A percentile compares a stretch with the other conserved stretches of the same genome.
Evolutionary conservation across 2,113 vertebrate genomes (phyloP).

Genomic region (Bos javanicus): DNA sequence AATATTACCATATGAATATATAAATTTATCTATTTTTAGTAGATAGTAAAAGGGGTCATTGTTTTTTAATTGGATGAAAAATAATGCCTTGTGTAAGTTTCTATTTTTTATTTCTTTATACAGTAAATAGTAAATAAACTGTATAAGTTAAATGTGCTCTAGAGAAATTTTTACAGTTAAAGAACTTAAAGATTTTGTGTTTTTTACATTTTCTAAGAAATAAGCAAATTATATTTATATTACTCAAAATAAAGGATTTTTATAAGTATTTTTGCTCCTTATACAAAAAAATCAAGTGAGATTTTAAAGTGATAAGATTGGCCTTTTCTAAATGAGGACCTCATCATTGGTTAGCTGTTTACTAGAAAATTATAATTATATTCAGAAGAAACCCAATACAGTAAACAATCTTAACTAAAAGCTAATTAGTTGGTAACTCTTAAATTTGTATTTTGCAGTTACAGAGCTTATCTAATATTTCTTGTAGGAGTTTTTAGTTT

Average conservation of each 20-base stretch:
- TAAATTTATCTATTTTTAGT: neutral
- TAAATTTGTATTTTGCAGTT: neutral
- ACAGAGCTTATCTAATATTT: neutral
- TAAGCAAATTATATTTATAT: neutral
- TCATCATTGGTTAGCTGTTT: neutral
- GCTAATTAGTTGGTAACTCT: neutral
- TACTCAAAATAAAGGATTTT: neutral
- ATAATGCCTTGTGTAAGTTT: neutral
- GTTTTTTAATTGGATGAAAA: neutral
- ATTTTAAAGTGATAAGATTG: neutral
- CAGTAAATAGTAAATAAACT: neutral
- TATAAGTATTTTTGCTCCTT: neutral
- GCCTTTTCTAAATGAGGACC: neutral
- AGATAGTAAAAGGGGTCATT: neutral
- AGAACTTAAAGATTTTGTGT: neutral
- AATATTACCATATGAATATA: neutral
- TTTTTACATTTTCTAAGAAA: neutral
- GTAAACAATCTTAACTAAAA: neutral
- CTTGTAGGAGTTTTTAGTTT: neutral
- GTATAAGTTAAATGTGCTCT: neutral
- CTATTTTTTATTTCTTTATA: neutral
- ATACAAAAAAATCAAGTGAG: neutral
- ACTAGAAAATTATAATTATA: neutral
- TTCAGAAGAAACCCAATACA: neutral
- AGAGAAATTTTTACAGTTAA: neutral